These are phyloP conservation scores for Ptilonorhynchus violaceus DNA, from an alignment of 2,113 vertebrate genomes.

Conservation along the genomic window DNA sequence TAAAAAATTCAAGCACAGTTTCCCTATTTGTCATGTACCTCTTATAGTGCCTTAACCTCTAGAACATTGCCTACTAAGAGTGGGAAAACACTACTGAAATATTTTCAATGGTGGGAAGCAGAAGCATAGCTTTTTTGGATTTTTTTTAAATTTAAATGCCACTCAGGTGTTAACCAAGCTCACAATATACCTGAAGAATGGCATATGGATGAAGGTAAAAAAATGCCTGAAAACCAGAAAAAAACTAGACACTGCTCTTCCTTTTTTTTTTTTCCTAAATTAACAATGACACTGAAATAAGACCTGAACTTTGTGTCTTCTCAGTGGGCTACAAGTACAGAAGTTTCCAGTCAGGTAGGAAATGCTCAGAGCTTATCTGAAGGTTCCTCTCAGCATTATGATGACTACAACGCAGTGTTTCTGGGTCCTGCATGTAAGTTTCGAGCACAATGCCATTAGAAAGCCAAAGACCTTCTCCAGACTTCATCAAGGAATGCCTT, in stretches of 20 bases:
- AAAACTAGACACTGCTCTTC: fast-evolving
- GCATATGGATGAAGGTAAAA: not conserved
- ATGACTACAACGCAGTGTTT: not conserved
- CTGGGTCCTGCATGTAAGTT: not conserved
- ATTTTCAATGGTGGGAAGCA: not conserved
- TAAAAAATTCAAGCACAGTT: not conserved
- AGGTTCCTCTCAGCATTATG: not conserved
- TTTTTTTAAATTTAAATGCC: not conserved
- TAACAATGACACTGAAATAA: not conserved
- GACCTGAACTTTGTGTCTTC: not conserved
- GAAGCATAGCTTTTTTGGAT: not conserved
- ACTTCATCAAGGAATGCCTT: not conserved
- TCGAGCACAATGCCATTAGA: not conserved
- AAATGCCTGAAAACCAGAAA: not conserved
- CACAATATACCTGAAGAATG: not conserved
- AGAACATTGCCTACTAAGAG: not conserved
- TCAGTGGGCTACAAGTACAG: not conserved
- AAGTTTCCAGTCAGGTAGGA: not conserved
- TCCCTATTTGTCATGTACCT: not conserved
- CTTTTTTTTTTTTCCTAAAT: not conserved
- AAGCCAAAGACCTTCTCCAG: not conserved
- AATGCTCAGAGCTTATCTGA: not conserved
- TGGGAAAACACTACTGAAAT: not conserved
- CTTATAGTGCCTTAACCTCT: not conserved
- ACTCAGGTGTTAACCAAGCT: not conserved